phyloP scores from a whole-genome alignment of 53 echinoderm and acorn worm genomes.

The Crossaster papposus region DNA sequence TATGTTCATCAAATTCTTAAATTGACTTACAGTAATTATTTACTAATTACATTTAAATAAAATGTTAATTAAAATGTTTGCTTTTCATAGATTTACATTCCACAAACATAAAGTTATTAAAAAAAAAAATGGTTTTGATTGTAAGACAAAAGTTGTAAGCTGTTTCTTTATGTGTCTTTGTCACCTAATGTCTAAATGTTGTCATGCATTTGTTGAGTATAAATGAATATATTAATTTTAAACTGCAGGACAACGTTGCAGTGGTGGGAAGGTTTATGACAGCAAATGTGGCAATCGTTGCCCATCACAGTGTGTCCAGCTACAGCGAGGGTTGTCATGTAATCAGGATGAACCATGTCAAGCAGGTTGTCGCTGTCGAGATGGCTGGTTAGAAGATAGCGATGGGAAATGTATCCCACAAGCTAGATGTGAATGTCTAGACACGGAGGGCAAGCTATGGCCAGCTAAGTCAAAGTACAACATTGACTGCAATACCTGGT shows the following conservation, averaged over 20 bases:
- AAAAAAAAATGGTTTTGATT: no score
- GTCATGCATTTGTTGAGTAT: not conserved
- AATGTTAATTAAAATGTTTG: no score
- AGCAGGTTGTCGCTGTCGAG: slow-evolving; percentile 74
- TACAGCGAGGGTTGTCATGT: slow-evolving; percentile 65
- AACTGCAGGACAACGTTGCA: slow-evolving; percentile 49
- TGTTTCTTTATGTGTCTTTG: not conserved
- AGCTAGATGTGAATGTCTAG: slow-evolving; percentile 74
- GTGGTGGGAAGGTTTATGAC: slow-evolving; percentile 64
- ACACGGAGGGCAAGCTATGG: slow-evolving; percentile 63
- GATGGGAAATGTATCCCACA: slow-evolving; percentile 71
- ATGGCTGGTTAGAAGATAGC: slow-evolving; percentile 75
- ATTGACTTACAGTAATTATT: not conserved
- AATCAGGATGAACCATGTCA: slow-evolving; percentile 60
- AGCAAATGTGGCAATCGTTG: slow-evolving; percentile 65
- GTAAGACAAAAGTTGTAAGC: not conserved
- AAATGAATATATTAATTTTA: not conserved
- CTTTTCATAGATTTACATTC: no score
- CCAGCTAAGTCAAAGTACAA: slow-evolving; percentile 61
- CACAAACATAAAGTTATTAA: no score
- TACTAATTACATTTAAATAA: no score
- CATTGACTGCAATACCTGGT: slow-evolving; percentile 80
- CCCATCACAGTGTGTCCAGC: slow-evolving; percentile 74
- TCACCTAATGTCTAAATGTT: not conserved
- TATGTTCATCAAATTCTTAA: slow-evolving; percentile 11